Evolutionary conservation across 2,113 vertebrate species (phyloP).

Genomic region (Sterrhoptilus dennistouni): DNA sequence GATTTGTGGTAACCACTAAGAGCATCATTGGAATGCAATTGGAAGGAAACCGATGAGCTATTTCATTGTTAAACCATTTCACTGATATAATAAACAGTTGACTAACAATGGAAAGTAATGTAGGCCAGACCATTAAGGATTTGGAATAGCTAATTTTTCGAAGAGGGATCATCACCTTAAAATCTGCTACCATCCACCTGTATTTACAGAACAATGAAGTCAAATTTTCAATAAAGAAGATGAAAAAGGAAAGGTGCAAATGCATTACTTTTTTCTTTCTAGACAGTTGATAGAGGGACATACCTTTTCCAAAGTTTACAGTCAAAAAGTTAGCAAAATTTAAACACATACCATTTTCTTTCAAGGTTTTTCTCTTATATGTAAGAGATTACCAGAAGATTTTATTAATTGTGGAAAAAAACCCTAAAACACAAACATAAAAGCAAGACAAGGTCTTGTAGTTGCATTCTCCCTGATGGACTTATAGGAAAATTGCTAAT

Average conservation of each 20-base stretch:
- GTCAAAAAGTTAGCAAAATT: background rate
- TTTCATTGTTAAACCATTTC: background rate
- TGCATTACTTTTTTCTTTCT: background rate
- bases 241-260: background rate
- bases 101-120: background rate
- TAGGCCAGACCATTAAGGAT: background rate
- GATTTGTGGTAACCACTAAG: background rate
- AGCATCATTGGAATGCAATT: background rate
- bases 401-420: background rate
- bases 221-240: background rate
- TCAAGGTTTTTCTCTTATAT: background rate
- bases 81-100: background rate
- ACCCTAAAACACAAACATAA: background rate
- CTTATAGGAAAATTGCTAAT: constrained; percentile 38
- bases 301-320: background rate
- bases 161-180: background rate
- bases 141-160: background rate
- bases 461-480: background rate
- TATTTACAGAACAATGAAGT: background rate
- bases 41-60: background rate
- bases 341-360: background rate
- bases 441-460: background rate
- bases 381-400: background rate
- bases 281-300: background rate
- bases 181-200: background rate